Evolutionary conservation across 2,113 vertebrate species (phyloP).

Genomic region (Cichladusa arquata): DNA sequence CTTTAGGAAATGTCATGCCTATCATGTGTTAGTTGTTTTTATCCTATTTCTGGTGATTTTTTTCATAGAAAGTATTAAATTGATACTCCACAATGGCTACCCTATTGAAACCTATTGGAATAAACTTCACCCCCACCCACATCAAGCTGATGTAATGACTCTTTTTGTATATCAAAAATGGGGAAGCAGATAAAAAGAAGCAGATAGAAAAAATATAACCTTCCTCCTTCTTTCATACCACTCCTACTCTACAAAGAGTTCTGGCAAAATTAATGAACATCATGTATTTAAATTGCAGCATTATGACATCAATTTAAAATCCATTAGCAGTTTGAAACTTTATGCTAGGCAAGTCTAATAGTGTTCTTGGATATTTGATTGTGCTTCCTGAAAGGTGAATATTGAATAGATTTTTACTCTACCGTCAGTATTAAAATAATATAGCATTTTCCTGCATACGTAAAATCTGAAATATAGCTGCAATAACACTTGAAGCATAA

Average conservation of each 20-base stretch:
- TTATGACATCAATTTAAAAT: slow-evolving; percentile 67
- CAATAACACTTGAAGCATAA: slow-evolving; percentile 57
- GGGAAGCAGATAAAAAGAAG: neutral
- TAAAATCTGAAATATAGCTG: slow-evolving; percentile 60
- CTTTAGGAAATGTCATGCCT: neutral
- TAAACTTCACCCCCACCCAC: neutral
- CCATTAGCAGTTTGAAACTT: slow-evolving; percentile 64
- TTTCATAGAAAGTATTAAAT: neutral
- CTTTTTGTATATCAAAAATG: neutral
- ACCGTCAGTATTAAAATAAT: slow-evolving; percentile 57
- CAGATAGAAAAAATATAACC: neutral
- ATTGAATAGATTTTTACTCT: slow-evolving; percentile 58
- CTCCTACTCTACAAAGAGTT: slow-evolving; percentile 19
- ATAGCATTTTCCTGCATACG: slow-evolving; percentile 33
- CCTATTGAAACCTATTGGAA: neutral
- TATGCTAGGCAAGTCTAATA: slow-evolving; percentile 50
- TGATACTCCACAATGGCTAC: neutral
- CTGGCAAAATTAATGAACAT: slow-evolving; percentile 60
- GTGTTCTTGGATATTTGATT: slow-evolving; percentile 61
- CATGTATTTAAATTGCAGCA: slow-evolving; percentile 64
- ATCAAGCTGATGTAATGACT: neutral
- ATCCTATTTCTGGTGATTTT: neutral
- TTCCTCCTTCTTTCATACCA: neutral
- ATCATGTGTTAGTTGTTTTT: neutral
- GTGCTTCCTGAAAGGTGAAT: slow-evolving; percentile 61